Percentiles rank a stretch among this genome's conserved stretches.
Conservation (phyloP, 2,113 vertebrate species). For the Myodes glareolus region DNA sequence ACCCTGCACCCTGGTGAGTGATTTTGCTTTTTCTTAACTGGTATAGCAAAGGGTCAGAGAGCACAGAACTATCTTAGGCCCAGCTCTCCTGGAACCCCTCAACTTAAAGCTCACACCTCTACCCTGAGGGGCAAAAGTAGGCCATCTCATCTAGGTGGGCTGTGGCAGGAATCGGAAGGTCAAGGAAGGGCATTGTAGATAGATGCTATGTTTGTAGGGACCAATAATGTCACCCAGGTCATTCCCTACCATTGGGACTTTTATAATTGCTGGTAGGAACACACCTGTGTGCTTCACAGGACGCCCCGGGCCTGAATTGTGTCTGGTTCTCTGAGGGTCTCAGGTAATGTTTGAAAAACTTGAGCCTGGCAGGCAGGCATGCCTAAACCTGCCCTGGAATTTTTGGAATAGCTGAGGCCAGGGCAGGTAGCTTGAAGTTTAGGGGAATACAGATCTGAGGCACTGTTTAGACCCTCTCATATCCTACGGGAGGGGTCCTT, state of each 20-base stretch:
- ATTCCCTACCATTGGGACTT: background rate
- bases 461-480: conserved; percentile 15
- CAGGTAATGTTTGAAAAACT: conserved; percentile 50
- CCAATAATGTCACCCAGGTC: conserved; percentile 1
- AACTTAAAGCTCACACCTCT: background rate
- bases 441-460: conserved; percentile 43
- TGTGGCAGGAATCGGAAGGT: background rate
- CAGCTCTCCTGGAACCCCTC: background rate
- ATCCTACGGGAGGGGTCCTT: background rate
- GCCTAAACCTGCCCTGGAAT: conserved; percentile 75
- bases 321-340: conserved; percentile 48
- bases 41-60: conserved; percentile 16
- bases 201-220: background rate
- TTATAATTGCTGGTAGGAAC: background rate
- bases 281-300: background rate
- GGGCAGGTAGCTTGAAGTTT: background rate
- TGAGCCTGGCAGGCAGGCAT: conserved; percentile 47
- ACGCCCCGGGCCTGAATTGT: background rate
- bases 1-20: conserved; percentile 71
- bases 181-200: background rate
- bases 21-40: conserved; percentile 47
- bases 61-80: conserved; percentile 14
- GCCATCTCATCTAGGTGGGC: background rate
- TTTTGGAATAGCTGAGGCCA: conserved; percentile 72
- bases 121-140: background rate